Base-by-base conservation (phyloP, 2,113 vertebrate species). In the Myrmecobius fasciatus region DNA sequence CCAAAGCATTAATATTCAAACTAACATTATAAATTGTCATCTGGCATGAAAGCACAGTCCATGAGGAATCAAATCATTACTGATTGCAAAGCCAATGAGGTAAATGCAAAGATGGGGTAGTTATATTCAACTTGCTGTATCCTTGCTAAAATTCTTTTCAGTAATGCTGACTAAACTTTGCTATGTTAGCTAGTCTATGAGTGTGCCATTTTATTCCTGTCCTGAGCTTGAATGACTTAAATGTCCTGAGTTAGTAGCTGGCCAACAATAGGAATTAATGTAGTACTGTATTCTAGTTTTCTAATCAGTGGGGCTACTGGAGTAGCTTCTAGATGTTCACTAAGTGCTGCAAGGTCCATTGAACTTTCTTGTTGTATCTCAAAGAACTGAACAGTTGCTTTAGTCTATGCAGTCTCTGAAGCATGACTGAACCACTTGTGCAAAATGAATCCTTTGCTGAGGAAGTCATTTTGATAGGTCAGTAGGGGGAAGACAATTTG, bases 361-460 rank as follows among this genome's bases (percentile, higher is more conserved):
- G 17, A 43, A 83, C 67, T 83, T 83, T 83, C 67, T 43, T 43
- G 24, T 20, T 83, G n/a, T 43, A 83, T 83, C 20, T 83, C 67
- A 43, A 83, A 43, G 92, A 92, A 95, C 94, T 0, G 10, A 97
- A 20, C 96, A 98, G 94, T 96, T 98, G 97, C 91, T 97, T 95
- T 2, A 56, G 91, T 88, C 96, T 97, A 92, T 97, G 92, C 95
- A 96, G 53, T 95, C 96, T 97, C 95, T 0, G 25, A 89, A 97
- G 96, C 95, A 43, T 97, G 94, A 96, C 97, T 53, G 1, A n/a
- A 96, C 95, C 97, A 96, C 96, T 98, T 97, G 96, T 96, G 94
- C 5, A 0, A 47, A 54, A 91, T 94, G 96, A 89, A 92, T 96
- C 91, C 97, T 96, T 93, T 52, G 96, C 94, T 75, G 91, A 96